These are phyloP conservation scores for Serrognathus titanus DNA, from an alignment of 2,888 invertebrate species.

Conservation along the genomic window DNA sequence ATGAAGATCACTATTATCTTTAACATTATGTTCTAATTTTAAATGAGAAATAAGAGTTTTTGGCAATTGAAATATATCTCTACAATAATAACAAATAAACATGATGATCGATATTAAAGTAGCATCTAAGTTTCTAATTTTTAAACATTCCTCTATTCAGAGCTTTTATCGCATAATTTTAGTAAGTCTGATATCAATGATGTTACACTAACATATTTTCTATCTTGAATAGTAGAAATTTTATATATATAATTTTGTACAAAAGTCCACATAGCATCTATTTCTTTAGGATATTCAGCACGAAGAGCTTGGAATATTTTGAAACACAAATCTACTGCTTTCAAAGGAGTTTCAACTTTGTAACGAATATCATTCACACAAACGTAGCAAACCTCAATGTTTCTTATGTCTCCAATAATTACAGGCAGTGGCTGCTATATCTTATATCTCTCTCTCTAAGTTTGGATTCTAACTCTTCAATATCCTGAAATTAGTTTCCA, in stretches of 20 bases:
- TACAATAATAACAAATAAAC: too few species aligned
- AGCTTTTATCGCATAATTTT: too few species aligned
- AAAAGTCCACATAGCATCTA: neutral
- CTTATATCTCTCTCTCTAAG: too few species aligned
- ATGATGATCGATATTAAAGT: too few species aligned
- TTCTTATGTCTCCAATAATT: neutral
- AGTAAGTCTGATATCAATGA: neutral
- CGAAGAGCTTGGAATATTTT: neutral
- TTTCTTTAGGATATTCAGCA: neutral
- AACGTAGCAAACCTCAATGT: neutral
- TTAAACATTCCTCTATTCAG: too few species aligned
- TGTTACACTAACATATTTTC: neutral
- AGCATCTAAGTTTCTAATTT: too few species aligned
- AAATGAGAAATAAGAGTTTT: too few species aligned
- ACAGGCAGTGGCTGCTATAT: neutral
- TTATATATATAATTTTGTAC: conserved; percentile 3
- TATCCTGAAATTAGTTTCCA: too few species aligned
- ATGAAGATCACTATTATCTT: too few species aligned
- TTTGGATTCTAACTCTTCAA: too few species aligned
- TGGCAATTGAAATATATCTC: too few species aligned
- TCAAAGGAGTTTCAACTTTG: neutral
- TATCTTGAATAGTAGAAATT: neutral
- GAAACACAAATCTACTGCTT: neutral
- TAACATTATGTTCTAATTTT: too few species aligned
- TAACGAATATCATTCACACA: neutral